Conservation (phyloP, 2,113 vertebrate species). For the Pseudopodoces humilis region DNA sequence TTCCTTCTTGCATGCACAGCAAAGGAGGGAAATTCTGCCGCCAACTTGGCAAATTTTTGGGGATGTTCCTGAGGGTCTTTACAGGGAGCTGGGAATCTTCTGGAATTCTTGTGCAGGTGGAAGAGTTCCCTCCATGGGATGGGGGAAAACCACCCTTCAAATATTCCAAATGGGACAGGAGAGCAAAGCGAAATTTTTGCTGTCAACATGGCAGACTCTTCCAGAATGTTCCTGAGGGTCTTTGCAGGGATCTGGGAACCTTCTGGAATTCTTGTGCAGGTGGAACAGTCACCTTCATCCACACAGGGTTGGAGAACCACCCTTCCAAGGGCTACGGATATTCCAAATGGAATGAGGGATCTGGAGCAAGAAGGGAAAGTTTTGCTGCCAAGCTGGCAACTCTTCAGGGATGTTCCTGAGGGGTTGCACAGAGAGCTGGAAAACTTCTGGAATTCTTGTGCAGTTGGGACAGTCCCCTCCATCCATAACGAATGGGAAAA, state of each 20-base stretch:
- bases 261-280: neutral
- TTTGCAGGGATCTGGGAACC: fast-evolving
- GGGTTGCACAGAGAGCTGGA: neutral
- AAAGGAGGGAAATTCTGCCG: neutral
- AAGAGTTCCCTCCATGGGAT: neutral
- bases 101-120: neutral
- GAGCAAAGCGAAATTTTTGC: neutral
- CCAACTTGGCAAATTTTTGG: neutral
- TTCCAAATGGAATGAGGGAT: neutral
- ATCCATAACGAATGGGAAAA: neutral
- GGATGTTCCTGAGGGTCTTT: neutral
- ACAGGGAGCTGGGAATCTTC: neutral
- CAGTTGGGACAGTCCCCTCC: neutral
- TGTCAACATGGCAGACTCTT: neutral
- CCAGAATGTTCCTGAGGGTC: neutral
- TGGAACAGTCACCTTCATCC: neutral
- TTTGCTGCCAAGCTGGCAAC: neutral
- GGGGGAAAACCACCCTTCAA: neutral
- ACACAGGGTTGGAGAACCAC: neutral
- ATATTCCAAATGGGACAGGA: neutral
- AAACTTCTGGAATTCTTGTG: neutral
- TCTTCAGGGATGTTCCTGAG: neutral
- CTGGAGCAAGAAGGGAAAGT: neutral
- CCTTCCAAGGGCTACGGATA: neutral
- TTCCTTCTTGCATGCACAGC: neutral